phyloP scores from a whole-genome alignment of 2,113 vertebrate genomes.

The Trochalopteron elliotii region DNA sequence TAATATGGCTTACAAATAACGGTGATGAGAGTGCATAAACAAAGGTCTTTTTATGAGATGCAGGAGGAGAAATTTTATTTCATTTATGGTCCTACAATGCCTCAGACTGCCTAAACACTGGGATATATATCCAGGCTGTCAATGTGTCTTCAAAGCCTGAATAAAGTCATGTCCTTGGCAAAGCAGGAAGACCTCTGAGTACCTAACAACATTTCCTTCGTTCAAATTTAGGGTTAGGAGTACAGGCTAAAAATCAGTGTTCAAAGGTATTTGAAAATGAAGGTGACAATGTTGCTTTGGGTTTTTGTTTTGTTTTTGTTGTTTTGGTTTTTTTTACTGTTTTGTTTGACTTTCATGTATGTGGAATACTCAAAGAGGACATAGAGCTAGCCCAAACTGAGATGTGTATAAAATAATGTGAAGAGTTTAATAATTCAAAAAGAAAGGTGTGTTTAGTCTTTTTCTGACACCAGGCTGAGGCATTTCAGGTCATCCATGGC shows the following conservation, averaged over 20 bases:
- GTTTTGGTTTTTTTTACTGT: background rate
- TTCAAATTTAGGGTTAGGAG: background rate
- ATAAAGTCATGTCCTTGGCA: background rate
- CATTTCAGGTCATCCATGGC: background rate
- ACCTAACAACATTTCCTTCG: background rate
- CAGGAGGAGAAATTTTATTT: background rate
- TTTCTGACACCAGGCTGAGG: background rate
- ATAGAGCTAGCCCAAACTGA: background rate
- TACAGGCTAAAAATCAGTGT: background rate
- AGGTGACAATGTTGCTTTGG: background rate
- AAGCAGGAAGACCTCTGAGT: background rate
- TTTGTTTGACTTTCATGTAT: background rate
- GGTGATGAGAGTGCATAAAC: background rate
- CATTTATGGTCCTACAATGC: background rate
- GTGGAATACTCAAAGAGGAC: background rate
- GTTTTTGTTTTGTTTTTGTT: background rate
- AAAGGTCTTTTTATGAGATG: background rate
- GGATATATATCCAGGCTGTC: background rate
- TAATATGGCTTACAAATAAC: conserved; percentile 1
- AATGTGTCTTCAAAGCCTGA: background rate
- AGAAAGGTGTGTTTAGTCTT: background rate
- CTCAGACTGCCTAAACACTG: background rate
- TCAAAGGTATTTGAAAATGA: background rate
- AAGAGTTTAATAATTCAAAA: background rate
- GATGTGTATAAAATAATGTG: background rate